Base-by-base conservation (phyloP, 2,113 vertebrate species). In the Perca schrenkii region DNA sequence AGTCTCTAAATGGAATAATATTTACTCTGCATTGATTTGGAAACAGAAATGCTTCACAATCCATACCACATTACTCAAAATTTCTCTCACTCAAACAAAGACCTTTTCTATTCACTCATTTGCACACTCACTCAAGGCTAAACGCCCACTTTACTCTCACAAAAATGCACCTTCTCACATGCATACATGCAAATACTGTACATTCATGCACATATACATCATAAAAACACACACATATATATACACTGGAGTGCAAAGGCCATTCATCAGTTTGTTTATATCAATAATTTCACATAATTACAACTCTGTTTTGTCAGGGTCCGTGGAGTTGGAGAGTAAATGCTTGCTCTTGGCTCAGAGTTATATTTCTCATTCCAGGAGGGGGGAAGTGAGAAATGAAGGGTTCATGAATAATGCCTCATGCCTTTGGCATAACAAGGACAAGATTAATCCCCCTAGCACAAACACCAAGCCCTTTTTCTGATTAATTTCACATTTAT, bases 401-500 rank as follows among this genome's bases (percentile, higher is more conserved):
- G 68, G 74, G 60, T 82, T 89, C 69, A 85, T 92, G 93, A 93
- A 91, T 91, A 90, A 94, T 93, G 86, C 68, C 85, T 89, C 87
- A 87, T 79, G 89, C 91, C 82, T 80, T 82, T 87, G 92, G 90
- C 86, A 74, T 77, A 95, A 94, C 90, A 91, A 92, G 93, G 91
- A 91, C 90, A 91, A 90, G 92, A 93, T 94, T 94, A 94, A 95
- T 95, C 87, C 85, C 86, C 66, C 86, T 52, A 43, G 63, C 82
- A 84, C 90, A 91, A 94, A 93, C 89, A 91, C 74, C 28, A n/a
- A 87, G 86, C 69, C 90, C 89, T 74, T 86, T 88, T 90, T 86
- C 83, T 90, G 92, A 93, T 92, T 93, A 92, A 92, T 92, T 93
- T 92, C 90, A 92, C 93, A 94, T 93, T 90, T 88, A 91, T 92